Conservation (phyloP, 2,113 vertebrate species). For the Pithys albifrons region DNA sequence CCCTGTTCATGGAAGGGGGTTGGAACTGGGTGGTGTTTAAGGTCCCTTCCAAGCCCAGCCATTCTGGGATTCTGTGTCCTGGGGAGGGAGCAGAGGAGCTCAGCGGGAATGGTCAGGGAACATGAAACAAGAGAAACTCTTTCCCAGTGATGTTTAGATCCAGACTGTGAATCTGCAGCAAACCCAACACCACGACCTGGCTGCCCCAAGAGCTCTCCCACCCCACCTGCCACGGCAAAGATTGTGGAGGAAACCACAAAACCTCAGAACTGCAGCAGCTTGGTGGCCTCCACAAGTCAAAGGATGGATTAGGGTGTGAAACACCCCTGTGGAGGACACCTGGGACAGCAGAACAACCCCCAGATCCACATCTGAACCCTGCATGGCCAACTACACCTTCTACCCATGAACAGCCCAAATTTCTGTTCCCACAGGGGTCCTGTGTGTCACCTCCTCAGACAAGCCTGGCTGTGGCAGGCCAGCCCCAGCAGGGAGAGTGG, state of each 20-base stretch:
- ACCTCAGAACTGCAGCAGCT: not conserved
- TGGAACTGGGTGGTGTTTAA: not conserved
- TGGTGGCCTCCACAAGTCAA: rapidly evolving
- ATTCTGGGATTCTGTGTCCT: not conserved
- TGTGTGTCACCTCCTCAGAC: not conserved
- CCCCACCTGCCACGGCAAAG: not conserved
- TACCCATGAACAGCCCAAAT: not conserved
- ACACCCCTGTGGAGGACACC: not conserved
- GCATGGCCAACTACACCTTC: not conserved
- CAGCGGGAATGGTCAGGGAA: not conserved
- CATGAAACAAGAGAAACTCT: not conserved
- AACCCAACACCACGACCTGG: not conserved
- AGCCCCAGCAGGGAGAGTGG: not conserved
- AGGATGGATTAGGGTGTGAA: rapidly evolving
- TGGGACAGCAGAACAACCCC: not conserved
- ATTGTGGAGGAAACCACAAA: not conserved
- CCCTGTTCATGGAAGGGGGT: not conserved
- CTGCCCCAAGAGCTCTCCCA: not conserved
- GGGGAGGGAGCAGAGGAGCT: not conserved
- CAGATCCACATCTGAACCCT: not conserved
- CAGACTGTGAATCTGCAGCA: not conserved
- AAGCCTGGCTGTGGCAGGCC: not conserved
- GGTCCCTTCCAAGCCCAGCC: not conserved
- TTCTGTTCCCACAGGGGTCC: not conserved
- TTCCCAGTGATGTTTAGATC: not conserved